Evolutionary conservation across 1,140 invertebrate genomes (phyloP).

Genomic region (Eurytemora carolleeae): DNA sequence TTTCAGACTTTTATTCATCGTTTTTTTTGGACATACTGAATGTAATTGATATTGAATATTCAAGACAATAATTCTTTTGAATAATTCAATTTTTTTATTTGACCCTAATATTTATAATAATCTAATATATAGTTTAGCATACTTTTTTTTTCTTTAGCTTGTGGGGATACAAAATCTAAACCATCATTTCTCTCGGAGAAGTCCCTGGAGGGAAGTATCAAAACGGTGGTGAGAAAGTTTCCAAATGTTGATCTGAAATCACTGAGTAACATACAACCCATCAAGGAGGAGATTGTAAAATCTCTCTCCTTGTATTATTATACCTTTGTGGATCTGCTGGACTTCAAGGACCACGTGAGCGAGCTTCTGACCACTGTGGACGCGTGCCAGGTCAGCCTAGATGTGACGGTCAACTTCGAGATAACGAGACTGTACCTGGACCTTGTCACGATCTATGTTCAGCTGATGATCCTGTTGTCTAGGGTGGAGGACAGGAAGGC

Average conservation of each 20-base stretch:
- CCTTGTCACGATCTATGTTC: conserved; percentile 76
- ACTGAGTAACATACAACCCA: conserved; percentile 50
- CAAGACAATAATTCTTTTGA: too few species aligned
- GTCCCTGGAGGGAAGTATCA: conserved; percentile 79
- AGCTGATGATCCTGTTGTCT: conserved; percentile 85
- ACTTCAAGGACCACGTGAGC: conserved; percentile 95
- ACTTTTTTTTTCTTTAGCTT: conserved; percentile 38
- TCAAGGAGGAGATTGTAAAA: conserved; percentile 85
- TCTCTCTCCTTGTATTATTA: conserved; percentile 93
- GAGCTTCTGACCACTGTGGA: conserved; percentile 95
- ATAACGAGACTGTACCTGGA: conserved; percentile 88
- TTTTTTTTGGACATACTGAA: too few species aligned
- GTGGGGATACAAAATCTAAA: conserved; percentile 91
- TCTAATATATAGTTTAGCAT: neutral
- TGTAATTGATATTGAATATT: too few species aligned
- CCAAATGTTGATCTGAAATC: conserved; percentile 86
- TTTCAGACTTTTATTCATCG: too few species aligned
- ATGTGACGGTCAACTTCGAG: conserved; percentile 89
- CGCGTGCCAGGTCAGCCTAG: conserved; percentile 77
- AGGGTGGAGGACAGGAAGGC: conserved; percentile 92
- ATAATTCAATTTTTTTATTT: too few species aligned
- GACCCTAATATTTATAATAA: neutral
- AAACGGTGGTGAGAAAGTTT: conserved; percentile 80
- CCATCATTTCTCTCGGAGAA: conserved; percentile 91
- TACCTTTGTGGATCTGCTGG: conserved; percentile 96